Evolutionary conservation across 1,140 invertebrate species (phyloP).

Genomic region (Pygmarrhopalites habei): DNA sequence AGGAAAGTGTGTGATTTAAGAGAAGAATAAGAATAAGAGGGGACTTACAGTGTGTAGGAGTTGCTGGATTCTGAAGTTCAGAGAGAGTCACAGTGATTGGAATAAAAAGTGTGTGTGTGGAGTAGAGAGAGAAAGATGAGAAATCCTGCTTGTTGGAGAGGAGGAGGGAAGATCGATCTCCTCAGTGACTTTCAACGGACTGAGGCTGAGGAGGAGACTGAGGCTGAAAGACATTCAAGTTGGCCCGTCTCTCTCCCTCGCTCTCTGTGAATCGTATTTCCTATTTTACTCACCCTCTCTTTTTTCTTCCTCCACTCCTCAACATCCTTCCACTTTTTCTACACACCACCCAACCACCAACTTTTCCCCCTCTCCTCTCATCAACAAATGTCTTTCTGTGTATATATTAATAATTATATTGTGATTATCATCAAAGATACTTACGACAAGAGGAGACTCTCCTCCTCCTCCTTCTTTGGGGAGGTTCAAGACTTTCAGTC

Average conservation of each 20-base stretch:
- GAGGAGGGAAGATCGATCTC: slow-evolving; percentile 5
- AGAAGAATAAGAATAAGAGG: neutral
- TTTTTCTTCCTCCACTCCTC: neutral
- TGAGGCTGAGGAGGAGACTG: neutral
- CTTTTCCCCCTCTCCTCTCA: too few relatives aligned
- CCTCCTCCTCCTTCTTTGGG: too few relatives aligned
- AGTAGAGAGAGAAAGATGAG: neutral
- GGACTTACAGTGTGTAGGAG: neutral
- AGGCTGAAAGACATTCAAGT: neutral
- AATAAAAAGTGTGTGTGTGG: neutral
- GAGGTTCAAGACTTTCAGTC: too few relatives aligned
- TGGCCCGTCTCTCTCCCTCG: neutral
- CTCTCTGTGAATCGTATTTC: neutral
- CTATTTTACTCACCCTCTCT: neutral
- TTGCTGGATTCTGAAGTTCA: neutral
- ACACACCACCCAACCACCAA: too few relatives aligned
- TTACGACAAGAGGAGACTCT: too few relatives aligned
- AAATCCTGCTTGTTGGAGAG: neutral
- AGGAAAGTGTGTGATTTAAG: neutral
- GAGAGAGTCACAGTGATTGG: neutral
- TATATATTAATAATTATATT: too few relatives aligned
- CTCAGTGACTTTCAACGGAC: slow-evolving; percentile 1
- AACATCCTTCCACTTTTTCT: too few relatives aligned
- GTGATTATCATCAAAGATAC: too few relatives aligned
- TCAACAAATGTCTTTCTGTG: too few relatives aligned